Conservation (phyloP, 2,888 invertebrate genomes). For the Nephrotoma guestfalica region DNA sequence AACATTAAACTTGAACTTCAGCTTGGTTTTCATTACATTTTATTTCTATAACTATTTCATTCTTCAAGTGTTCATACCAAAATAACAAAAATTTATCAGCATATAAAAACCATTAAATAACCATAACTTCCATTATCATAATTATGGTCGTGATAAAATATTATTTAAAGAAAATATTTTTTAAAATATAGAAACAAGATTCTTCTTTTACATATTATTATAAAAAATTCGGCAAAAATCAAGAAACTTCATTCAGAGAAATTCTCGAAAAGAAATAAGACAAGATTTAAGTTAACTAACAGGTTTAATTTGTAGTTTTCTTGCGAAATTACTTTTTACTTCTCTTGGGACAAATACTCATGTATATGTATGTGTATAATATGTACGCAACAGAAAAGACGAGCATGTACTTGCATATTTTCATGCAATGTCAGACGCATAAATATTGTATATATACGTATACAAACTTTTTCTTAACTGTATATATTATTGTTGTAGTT, state of each 20-base stretch:
- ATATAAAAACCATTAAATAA: neutral
- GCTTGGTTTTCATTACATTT: neutral
- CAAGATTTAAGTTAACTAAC: neutral
- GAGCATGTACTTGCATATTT: neutral
- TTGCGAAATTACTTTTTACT: neutral
- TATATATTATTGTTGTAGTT: no score
- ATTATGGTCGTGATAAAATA: neutral
- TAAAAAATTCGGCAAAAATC: neutral
- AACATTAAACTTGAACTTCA: neutral
- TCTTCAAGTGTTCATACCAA: neutral
- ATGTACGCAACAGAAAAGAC: neutral
- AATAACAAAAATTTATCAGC: neutral
- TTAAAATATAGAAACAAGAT: neutral
- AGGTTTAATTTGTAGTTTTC: neutral
- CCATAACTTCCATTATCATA: neutral
- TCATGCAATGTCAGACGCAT: neutral
- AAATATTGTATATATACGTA: neutral
- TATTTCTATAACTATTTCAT: neutral
- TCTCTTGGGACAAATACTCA: neutral
- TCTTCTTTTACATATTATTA: neutral
- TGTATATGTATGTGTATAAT: neutral
- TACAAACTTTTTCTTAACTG: no score
- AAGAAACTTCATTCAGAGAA: neutral
- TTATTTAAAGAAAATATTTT: neutral
- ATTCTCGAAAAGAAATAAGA: neutral